Conservation (phyloP, 2,113 vertebrate species). For the Chaetops frenatus region DNA sequence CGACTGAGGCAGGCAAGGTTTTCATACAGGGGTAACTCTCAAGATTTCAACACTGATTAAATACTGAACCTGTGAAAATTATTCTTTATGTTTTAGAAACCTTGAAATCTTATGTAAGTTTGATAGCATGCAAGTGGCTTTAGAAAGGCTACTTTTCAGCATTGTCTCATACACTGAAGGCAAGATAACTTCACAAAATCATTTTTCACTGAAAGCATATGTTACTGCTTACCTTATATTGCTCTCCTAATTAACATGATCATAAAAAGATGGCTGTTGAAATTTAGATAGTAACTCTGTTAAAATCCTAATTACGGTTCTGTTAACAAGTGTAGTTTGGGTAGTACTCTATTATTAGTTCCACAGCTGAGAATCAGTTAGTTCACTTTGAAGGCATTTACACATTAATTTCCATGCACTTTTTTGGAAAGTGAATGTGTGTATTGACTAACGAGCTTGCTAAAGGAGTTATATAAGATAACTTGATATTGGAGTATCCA, state of each 20-base stretch:
- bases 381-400: neutral
- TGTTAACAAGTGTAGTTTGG: neutral
- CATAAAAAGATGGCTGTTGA: neutral
- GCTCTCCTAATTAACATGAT: neutral
- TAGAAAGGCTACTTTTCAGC: neutral
- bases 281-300: slow-evolving; percentile 15
- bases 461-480: neutral
- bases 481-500: neutral
- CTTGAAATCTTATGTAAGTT: neutral
- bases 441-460: neutral
- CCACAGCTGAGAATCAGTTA: neutral
- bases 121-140: neutral
- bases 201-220: neutral
- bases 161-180: neutral
- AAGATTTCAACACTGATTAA: neutral
- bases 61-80: neutral
- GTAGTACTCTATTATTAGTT: neutral
- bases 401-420: neutral
- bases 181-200: neutral
- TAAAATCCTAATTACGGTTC: slow-evolving; percentile 39
- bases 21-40: neutral
- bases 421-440: neutral
- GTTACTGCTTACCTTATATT: neutral
- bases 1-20: neutral
- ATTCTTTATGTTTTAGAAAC: neutral